Conservation (phyloP, 2,797 vertebrate genomes). For the Acropternis orthonyx region DNA sequence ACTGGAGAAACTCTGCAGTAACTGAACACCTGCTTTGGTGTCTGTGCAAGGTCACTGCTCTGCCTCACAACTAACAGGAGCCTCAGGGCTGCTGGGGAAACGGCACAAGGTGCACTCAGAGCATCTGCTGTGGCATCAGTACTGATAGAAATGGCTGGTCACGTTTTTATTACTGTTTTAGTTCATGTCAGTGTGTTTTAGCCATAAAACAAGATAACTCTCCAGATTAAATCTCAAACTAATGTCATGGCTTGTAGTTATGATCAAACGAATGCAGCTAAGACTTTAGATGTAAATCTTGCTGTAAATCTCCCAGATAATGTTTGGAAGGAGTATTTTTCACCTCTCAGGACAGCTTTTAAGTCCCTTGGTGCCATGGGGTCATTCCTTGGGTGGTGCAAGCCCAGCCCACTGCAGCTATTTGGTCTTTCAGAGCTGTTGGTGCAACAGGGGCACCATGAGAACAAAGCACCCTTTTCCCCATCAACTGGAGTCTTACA, state of each 20-base stretch:
- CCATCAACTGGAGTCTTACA: rapidly evolving
- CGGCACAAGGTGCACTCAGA: rapidly evolving
- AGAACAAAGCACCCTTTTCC: not conserved
- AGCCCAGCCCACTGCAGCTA: not conserved
- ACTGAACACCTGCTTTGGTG: not conserved
- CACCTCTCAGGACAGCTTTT: not conserved
- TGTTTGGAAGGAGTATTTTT: not conserved
- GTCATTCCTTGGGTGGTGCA: not conserved
- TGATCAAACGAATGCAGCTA: rapidly evolving
- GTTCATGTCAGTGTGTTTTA: rapidly evolving
- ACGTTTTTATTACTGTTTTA: rapidly evolving
- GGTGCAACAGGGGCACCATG: not conserved
- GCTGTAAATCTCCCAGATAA: not conserved
- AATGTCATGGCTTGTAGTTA: rapidly evolving
- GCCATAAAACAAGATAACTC: not conserved
- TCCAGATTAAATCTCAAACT: not conserved
- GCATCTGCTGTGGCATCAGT: rapidly evolving
- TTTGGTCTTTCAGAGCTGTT: not conserved
- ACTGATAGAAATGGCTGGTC: rapidly evolving
- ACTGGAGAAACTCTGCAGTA: not conserved
- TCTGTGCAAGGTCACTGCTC: not conserved
- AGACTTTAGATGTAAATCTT: not conserved
- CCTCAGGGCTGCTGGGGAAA: not conserved
- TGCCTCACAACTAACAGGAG: not conserved
- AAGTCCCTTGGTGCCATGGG: not conserved